Percentiles rank a stretch among this genome's conserved stretches.
These are phyloP conservation scores for Percopsis omiscomaycus DNA, from an alignment of 2,797 vertebrate genomes.

Conservation along the genomic window DNA sequence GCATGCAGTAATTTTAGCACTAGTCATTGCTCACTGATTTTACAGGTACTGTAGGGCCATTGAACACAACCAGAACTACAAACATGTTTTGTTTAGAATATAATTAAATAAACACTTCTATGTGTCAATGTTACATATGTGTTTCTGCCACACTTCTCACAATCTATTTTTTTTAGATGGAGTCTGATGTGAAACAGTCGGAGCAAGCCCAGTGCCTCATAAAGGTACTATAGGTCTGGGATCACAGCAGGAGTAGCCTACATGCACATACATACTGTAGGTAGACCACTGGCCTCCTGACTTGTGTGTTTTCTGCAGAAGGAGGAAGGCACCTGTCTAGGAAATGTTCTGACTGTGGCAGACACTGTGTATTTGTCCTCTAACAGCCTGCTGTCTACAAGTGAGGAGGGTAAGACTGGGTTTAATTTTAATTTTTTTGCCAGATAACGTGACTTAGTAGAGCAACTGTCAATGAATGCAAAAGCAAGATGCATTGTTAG, in stretches of 20 bases:
- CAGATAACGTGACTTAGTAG: neutral
- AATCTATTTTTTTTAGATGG: constrained; percentile 76
- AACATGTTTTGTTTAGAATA: neutral
- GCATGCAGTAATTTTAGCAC: too few species aligned
- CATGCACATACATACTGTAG: neutral
- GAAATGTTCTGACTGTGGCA: constrained; percentile 79
- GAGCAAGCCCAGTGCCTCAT: constrained; percentile 83
- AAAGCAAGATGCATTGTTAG: neutral
- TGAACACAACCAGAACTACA: too few species aligned
- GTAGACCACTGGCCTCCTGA: too few species aligned
- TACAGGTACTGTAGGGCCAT: too few species aligned
- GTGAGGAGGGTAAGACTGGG: constrained; percentile 84
- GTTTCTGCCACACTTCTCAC: neutral
- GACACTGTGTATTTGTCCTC: constrained; percentile 84
- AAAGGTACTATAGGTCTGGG: constrained; percentile 67
- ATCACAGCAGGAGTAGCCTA: neutral
- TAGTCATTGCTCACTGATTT: too few species aligned
- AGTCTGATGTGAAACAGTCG: constrained; percentile 88
- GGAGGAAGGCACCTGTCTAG: constrained; percentile 85
- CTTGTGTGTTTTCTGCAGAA: constrained; percentile 59
- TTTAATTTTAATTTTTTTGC: constrained; percentile 1
- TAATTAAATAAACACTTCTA: neutral
- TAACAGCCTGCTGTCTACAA: constrained; percentile 78
- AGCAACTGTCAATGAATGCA: neutral
- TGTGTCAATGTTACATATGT: neutral